Conservation (phyloP, 2,113 vertebrate species). For the Garra rufa region DNA sequence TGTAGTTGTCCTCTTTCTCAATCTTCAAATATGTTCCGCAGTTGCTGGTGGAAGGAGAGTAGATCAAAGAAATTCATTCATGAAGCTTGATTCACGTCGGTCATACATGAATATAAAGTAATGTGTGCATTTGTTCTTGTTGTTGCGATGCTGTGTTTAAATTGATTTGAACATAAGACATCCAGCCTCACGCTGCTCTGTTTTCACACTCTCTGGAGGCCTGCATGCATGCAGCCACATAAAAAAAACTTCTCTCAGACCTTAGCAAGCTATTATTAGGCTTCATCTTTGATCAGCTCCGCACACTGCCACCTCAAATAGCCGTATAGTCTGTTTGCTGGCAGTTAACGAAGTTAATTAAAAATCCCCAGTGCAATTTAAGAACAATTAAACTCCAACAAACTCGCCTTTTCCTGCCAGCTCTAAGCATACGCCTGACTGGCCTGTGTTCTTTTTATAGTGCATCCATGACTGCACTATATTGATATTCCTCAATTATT, state of each 20-base stretch:
- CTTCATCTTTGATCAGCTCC: constrained; percentile 26
- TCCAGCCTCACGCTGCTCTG: not conserved
- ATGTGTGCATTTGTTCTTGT: constrained; percentile 22
- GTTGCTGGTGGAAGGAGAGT: constrained; percentile 13
- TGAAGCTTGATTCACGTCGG: not conserved
- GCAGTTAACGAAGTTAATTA: constrained; percentile 7
- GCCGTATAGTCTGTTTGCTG: constrained; percentile 18
- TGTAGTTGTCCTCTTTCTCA: not conserved
- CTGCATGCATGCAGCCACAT: not conserved
- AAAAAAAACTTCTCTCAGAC: constrained; percentile 17
- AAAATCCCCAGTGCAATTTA: constrained; percentile 9
- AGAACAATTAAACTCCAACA: constrained; percentile 14
- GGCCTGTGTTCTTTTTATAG: constrained; percentile 10
- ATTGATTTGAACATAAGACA: not conserved
- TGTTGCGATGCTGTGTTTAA: constrained; percentile 35
- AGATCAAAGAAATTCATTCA: not conserved
- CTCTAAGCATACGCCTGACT: constrained; percentile 12
- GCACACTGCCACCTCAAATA: constrained; percentile 36
- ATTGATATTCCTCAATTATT: not conserved
- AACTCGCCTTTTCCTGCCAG: constrained; percentile 1
- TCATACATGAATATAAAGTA: not conserved
- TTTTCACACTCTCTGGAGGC: not conserved
- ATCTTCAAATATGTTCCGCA: not conserved
- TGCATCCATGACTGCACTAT: not conserved
- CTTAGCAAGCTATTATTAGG: constrained; percentile 39